Conservation (phyloP, 1,140 invertebrate genomes). For the Drosophila triauraria region DNA sequence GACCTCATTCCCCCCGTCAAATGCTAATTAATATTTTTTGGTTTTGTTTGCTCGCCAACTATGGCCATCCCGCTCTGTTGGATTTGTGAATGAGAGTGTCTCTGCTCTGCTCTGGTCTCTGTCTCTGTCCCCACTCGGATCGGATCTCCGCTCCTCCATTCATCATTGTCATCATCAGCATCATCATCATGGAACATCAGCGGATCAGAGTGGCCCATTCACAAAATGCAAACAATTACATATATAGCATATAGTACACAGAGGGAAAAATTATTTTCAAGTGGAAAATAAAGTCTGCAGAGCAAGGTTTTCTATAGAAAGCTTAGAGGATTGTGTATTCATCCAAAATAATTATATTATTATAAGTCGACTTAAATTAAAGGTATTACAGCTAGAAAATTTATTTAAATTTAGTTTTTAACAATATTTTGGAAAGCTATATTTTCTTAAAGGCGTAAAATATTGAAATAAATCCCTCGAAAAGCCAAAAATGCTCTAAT, state of each 20-base stretch:
- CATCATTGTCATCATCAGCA: slow-evolving; percentile 48
- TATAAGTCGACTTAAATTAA: too few species aligned
- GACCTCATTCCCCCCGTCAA: slow-evolving; percentile 47
- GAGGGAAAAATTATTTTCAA: not conserved
- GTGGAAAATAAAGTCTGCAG: not conserved
- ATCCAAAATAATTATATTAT: too few species aligned
- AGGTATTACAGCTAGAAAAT: too few species aligned
- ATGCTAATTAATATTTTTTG: slow-evolving; percentile 81
- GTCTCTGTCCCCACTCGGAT: slow-evolving; percentile 18
- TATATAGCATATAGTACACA: not conserved
- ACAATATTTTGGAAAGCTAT: too few species aligned
- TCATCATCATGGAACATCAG: slow-evolving; percentile 4
- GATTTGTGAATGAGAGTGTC: slow-evolving; percentile 71
- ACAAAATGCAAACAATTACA: slow-evolving; percentile 29
- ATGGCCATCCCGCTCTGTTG: slow-evolving; percentile 13
- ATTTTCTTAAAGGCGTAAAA: too few species aligned
- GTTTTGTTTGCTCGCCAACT: slow-evolving; percentile 63
- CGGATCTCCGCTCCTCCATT: slow-evolving; percentile 41
- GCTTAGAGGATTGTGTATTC: too few species aligned
- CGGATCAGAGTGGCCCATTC: slow-evolving; percentile 33
- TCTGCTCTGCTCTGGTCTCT: not conserved
- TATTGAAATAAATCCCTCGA: too few species aligned
- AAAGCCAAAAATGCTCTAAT: too few species aligned
- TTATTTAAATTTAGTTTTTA: too few species aligned
- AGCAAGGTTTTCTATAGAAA: not conserved